A percentile compares a stretch with the other conserved stretches of the same genome.
Evolutionary conservation across 2,797 vertebrate genomes (phyloP).

Genomic region (Channallabes apus): DNA sequence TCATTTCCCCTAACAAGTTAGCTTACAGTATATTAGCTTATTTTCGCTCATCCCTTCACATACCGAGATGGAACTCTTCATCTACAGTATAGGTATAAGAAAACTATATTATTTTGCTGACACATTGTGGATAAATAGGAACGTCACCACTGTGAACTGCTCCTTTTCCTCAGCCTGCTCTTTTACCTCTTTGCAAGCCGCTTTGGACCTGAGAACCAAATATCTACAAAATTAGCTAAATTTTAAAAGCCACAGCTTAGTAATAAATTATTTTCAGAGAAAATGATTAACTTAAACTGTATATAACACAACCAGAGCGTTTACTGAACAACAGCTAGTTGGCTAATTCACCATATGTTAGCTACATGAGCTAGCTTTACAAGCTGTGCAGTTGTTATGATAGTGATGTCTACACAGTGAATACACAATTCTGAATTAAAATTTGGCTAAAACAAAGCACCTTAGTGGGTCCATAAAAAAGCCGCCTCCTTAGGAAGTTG

Average conservation of each 20-base stretch:
- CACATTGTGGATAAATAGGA: not conserved
- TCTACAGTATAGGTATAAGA: not conserved
- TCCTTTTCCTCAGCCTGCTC: not conserved
- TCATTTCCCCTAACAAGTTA: not conserved
- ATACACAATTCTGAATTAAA: not conserved
- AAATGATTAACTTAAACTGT: not conserved
- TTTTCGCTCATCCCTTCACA: not conserved
- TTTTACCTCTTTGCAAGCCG: not conserved
- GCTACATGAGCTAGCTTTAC: not conserved
- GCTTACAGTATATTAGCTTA: not conserved
- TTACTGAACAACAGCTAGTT: not conserved
- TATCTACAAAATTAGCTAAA: not conserved
- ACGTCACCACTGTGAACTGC: not conserved
- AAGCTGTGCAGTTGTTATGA: not conserved
- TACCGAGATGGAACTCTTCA: not conserved
- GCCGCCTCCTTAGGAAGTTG: not conserved
- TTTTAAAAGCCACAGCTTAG: not conserved
- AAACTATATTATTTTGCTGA: not conserved
- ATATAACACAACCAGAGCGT: not conserved
- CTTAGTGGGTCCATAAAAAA: not conserved
- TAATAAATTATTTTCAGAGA: constrained; percentile 1
- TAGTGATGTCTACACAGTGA: not conserved
- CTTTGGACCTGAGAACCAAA: not conserved
- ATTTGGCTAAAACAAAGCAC: not conserved
- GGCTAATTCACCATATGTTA: not conserved